Percentiles rank a stretch among this genome's conserved stretches.
Evolutionary conservation across 2,113 vertebrate genomes (phyloP).

Genomic region (Calidris pugnax): DNA sequence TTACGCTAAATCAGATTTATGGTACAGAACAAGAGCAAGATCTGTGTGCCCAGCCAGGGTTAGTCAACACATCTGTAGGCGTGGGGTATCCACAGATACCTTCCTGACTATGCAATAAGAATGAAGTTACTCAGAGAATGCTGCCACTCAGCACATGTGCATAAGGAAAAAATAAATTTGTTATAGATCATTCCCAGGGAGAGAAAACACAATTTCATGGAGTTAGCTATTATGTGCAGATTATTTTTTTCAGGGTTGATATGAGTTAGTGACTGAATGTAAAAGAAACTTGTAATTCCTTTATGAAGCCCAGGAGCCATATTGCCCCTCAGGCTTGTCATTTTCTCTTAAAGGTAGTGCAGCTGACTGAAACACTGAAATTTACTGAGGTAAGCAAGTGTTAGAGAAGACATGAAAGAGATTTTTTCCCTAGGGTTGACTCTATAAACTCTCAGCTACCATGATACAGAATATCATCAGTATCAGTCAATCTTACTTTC

Average conservation of each 20-base stretch:
- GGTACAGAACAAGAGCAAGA: too few species aligned
- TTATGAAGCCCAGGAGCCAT: neutral
- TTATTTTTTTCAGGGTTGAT: neutral
- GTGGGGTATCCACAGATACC: too few species aligned
- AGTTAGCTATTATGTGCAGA: too few species aligned
- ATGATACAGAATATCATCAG: neutral
- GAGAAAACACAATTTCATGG: too few species aligned
- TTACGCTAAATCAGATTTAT: too few species aligned
- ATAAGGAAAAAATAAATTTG: too few species aligned
- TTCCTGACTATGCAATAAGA: too few species aligned
- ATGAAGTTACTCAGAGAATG: too few species aligned
- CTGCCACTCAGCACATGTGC: too few species aligned
- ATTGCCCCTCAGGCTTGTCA: neutral
- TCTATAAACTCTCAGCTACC: neutral
- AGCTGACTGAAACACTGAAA: neutral
- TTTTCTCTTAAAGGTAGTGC: neutral
- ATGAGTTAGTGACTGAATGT: neutral
- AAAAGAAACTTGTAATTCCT: neutral
- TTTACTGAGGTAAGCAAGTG: neutral
- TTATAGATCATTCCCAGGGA: too few species aligned
- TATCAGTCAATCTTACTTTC: neutral
- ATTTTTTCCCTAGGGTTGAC: neutral
- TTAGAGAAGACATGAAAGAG: neutral
- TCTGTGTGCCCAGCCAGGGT: too few species aligned
- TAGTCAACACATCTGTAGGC: too few species aligned